These are phyloP conservation scores for Vanessa cardui DNA, from an alignment of 2,888 invertebrate species.

Conservation along the genomic window DNA sequence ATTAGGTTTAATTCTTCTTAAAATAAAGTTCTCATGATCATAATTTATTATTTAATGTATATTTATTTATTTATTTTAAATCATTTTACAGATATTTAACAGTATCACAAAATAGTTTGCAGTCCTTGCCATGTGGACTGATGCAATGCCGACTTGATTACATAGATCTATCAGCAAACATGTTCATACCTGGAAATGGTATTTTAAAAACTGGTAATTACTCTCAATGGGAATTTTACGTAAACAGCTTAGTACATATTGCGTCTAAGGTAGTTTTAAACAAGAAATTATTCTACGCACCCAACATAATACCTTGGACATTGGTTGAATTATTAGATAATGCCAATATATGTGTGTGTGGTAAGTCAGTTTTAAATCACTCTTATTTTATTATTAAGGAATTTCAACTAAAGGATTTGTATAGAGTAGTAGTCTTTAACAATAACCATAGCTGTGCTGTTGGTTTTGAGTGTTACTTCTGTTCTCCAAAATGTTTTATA, in stretches of 20 bases:
- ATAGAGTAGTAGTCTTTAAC: slow-evolving; percentile 67
- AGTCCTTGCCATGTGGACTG: slow-evolving; percentile 84
- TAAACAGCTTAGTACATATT: slow-evolving; percentile 80
- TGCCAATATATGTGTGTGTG: slow-evolving; percentile 85
- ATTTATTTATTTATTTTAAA: neutral
- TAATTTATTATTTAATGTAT: no score
- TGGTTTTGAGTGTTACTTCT: slow-evolving; percentile 84
- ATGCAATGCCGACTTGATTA: slow-evolving; percentile 77
- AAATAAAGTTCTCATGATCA: no score
- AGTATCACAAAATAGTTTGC: slow-evolving; percentile 80
- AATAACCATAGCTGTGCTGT: slow-evolving; percentile 62
- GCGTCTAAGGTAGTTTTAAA: slow-evolving; percentile 80
- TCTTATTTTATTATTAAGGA: slow-evolving; percentile 56
- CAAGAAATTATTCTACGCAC: slow-evolving; percentile 78
- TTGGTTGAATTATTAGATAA: slow-evolving; percentile 84
- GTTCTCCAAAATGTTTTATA: slow-evolving; percentile 79
- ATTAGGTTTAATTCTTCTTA: no score
- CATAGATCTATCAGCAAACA: slow-evolving; percentile 83
- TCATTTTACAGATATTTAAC: slow-evolving; percentile 71
- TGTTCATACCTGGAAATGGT: slow-evolving; percentile 60
- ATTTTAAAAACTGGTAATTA: slow-evolving; percentile 41
- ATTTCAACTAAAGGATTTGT: slow-evolving; percentile 66
- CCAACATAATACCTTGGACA: slow-evolving; percentile 82
- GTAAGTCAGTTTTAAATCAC: slow-evolving; percentile 70
- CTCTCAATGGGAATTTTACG: slow-evolving; percentile 64